Evolutionary conservation across 2,113 vertebrate genomes (phyloP), one percentile per base, ranked within the genome.

Genomic region (Rhinopomastus cyanomelas): DNA sequence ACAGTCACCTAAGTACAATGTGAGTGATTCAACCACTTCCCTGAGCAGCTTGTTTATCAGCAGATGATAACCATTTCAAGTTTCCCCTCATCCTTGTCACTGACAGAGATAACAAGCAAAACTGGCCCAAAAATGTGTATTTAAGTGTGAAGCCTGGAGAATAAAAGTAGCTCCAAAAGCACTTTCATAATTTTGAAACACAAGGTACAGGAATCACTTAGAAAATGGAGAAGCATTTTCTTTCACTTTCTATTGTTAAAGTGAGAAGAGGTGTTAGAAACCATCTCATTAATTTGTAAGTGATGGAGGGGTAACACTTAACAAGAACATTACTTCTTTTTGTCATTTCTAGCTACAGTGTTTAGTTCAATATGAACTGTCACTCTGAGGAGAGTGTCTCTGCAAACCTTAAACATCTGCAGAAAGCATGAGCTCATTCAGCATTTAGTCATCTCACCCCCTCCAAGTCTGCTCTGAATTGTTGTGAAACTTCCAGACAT

Each of bases 361-460:
- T 91, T 67, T 44, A 57, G 39, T 76, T 79, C 81, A 61, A 46
- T 86, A 92, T 11, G 27, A 87, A 17, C 37, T 44, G 74, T 77
- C 30, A 32, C 18, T 62, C 29, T 77, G 57, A 80, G 22, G 9
- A 85, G 12, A 11, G 12, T 1, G 5, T 46, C 36, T 65, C 9
- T 37, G 30, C 20, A 91, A 82, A 89, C 18, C 36, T 81, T 77
- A 23, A 74, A 52, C 19, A 74, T 80, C 49, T 74, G 16, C 29
- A 77, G 65, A 64, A 87, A 83, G 36, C 16, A 92, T 92, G 76
- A 93, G 27, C 39, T 88, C 89, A 92, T 89, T 89, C 49, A 56
- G 2, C n/a, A 64, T 60, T 80, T 81, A 78, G 36, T 94, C 87
- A 93, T 93, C 68, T 94, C 76, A 92, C 12, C 8, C 4, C 3